phyloP scores from a whole-genome alignment of 2,113 vertebrate species.

The Catharus minimus region DNA sequence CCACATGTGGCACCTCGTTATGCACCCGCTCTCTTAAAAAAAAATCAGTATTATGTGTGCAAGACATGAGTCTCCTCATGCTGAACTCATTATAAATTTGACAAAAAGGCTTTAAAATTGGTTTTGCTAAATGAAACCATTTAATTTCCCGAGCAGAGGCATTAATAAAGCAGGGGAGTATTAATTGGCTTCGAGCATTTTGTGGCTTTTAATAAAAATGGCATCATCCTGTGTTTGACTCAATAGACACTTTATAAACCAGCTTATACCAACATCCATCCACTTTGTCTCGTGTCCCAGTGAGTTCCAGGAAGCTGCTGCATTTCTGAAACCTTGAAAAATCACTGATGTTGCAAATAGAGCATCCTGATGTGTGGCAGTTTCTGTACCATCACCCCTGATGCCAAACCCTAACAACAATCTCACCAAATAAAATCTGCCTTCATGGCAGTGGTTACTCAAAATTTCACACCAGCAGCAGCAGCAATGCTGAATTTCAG shows the following conservation, averaged over 20 bases:
- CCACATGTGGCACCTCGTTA: neutral
- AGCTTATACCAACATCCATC: neutral
- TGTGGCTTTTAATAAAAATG: constrained; percentile 54
- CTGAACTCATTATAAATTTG: neutral
- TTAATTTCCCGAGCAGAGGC: constrained; percentile 16
- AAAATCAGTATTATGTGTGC: neutral
- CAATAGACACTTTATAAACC: neutral
- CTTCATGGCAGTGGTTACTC: neutral
- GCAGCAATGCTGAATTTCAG: neutral
- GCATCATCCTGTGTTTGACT: neutral
- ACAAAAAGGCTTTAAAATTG: constrained; percentile 2
- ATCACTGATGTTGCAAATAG: neutral
- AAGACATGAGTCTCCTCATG: neutral
- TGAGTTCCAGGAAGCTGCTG: neutral
- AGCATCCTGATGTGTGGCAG: neutral
- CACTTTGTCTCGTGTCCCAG: neutral
- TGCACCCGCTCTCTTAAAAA: neutral
- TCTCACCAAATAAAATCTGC: neutral
- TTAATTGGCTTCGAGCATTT: constrained; percentile 54
- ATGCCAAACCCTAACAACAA: neutral
- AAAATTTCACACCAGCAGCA: neutral
- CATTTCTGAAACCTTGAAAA: neutral
- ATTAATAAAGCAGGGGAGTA: constrained; percentile 4
- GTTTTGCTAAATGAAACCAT: constrained; percentile 14
- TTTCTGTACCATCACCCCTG: neutral